Percentiles rank a stretch among this genome's conserved stretches.
phyloP scores from a whole-genome alignment of 1,140 invertebrate species.

The Lethocerus indicus region DNA sequence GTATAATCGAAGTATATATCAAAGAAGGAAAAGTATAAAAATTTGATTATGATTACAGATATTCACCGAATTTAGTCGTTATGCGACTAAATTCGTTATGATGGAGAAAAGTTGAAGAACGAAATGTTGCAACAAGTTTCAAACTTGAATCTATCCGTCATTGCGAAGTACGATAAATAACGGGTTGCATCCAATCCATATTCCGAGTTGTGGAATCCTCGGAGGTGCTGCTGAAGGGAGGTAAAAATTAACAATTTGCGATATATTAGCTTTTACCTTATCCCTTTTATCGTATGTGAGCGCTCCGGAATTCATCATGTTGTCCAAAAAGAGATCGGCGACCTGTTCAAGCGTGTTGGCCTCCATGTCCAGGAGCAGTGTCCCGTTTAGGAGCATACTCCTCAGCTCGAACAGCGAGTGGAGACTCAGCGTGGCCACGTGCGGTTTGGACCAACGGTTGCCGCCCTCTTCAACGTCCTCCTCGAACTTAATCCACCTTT shows the following conservation, averaged over 20 bases:
- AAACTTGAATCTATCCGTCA: too few relatives aligned
- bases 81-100: too few relatives aligned
- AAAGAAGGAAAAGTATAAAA: too few relatives aligned
- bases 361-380: conserved; percentile 83
- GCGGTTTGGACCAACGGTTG: conserved; percentile 87
- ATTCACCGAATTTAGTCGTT: too few relatives aligned
- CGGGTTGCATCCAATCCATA: background rate
- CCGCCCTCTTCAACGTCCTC: conserved; percentile 90
- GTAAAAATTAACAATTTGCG: too few relatives aligned
- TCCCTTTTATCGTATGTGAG: conserved; percentile 60
- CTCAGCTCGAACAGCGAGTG: conserved; percentile 81
- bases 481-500: conserved; percentile 89
- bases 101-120: too few relatives aligned
- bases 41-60: too few relatives aligned
- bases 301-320: conserved; percentile 66
- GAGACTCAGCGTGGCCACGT: conserved; percentile 79
- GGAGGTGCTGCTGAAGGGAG: background rate
- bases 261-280: conserved; percentile 31
- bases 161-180: background rate
- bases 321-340: conserved; percentile 79
- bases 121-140: background rate
- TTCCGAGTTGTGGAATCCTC: background rate
- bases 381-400: conserved; percentile 72
- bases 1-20: too few relatives aligned
- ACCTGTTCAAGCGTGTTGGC: conserved; percentile 69